Evolutionary conservation across 2,888 invertebrate species (phyloP).

Genomic region (Coenonympha arcania): DNA sequence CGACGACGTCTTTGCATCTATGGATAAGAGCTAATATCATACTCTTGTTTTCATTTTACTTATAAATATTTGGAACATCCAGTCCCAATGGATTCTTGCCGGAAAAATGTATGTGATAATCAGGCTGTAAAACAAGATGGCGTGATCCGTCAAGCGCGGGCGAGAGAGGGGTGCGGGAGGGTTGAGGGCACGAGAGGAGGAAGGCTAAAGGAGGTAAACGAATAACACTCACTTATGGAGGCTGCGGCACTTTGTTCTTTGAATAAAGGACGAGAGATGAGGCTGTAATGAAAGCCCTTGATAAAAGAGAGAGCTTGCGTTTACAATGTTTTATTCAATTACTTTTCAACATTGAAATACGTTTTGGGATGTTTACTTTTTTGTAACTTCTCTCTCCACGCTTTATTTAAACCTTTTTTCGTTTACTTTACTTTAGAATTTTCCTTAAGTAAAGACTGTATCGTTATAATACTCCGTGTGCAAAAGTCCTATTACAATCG

Average conservation of each 20-base stretch:
- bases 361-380: too few species aligned
- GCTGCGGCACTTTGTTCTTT: conserved; percentile 1
- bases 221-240: conserved; percentile 4
- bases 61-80: neutral
- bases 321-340: neutral
- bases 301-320: neutral
- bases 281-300: neutral
- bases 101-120: conserved; percentile 3
- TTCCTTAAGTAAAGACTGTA: too few species aligned
- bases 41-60: too few species aligned
- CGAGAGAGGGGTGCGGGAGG: neutral
- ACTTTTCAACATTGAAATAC: too few species aligned
- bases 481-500: too few species aligned
- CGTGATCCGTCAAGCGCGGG: neutral
- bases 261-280: neutral
- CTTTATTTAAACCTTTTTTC: too few species aligned
- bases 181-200: neutral
- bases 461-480: too few species aligned
- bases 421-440: too few species aligned
- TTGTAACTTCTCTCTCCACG: too few species aligned
- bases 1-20: too few species aligned
- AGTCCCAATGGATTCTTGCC: neutral
- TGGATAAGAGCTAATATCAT: too few species aligned
- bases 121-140: conserved; percentile 6
- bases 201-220: neutral